Evolutionary conservation across 92 coral and sea anemone species (phyloP).

Genomic region (Phenganax marumi): DNA sequence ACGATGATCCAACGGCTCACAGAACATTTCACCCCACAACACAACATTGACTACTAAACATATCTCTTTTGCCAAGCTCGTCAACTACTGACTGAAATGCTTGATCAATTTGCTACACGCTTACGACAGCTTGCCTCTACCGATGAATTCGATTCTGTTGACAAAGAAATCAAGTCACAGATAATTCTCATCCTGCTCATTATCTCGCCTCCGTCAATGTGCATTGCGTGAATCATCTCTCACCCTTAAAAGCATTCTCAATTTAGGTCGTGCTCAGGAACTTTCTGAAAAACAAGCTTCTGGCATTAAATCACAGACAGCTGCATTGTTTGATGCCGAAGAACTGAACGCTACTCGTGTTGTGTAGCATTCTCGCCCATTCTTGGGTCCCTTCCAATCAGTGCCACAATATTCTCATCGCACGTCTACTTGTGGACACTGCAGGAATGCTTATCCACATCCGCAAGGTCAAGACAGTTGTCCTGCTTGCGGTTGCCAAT

Average conservation of each 20-base stretch:
- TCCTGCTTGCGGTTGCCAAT: conserved; percentile 1
- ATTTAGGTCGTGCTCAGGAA: conserved; percentile 52
- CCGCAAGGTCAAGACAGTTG: too few species aligned
- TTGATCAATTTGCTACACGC: background rate
- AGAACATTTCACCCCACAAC: background rate
- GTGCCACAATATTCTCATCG: background rate
- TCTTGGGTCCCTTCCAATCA: background rate
- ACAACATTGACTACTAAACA: background rate
- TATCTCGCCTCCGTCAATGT: background rate
- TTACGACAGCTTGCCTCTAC: background rate
- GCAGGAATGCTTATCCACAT: too few species aligned
- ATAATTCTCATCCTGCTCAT: background rate
- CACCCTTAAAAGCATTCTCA: conserved; percentile 46
- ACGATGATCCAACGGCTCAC: background rate
- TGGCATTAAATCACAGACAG: background rate
- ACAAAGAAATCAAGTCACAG: background rate
- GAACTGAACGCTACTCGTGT: too few species aligned
- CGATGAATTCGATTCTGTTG: background rate
- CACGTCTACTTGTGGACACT: background rate
- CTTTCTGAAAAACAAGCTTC: too few species aligned
- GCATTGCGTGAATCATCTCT: conserved; percentile 1
- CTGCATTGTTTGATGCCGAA: background rate
- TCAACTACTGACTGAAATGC: background rate
- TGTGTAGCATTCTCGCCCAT: background rate
- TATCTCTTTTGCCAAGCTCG: background rate